A percentile compares a stretch with the other conserved stretches of the same genome.
Evolutionary conservation across 1,140 invertebrate genomes (phyloP).

Genomic region (Uloborus diversus): DNA sequence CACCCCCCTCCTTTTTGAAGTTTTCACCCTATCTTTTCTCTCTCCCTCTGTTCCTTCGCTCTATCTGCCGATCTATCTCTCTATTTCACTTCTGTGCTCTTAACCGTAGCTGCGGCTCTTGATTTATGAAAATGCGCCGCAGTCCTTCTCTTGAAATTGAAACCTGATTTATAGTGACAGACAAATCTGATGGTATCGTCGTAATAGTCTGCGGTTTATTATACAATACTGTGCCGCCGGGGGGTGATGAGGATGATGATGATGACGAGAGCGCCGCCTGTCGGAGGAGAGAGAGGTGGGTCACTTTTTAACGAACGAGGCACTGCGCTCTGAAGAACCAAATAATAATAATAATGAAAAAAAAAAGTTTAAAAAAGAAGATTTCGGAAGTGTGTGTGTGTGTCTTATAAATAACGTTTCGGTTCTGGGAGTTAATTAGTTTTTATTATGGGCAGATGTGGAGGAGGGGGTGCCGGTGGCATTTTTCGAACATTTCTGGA

Average conservation of each 20-base stretch:
- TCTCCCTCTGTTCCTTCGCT: slow-evolving; percentile 1
- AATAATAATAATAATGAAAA: background rate
- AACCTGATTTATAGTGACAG: slow-evolving; percentile 56
- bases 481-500: background rate
- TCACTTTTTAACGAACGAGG: background rate
- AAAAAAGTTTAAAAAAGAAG: background rate
- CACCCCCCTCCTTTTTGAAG: slow-evolving; percentile 19
- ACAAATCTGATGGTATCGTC: slow-evolving; percentile 56
- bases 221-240: slow-evolving; percentile 23
- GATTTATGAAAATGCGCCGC: slow-evolving; percentile 53
- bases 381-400: background rate
- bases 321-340: background rate
- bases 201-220: slow-evolving; percentile 56
- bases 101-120: slow-evolving; percentile 15
- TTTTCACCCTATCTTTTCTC: slow-evolving; percentile 54
- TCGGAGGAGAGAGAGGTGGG: background rate
- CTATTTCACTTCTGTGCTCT: slow-evolving; percentile 1
- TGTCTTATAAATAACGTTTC: slow-evolving; percentile 45
- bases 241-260: slow-evolving; percentile 8
- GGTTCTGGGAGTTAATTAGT: slow-evolving; percentile 43
- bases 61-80: slow-evolving; percentile 27
- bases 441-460: slow-evolving; percentile 28
- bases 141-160: slow-evolving; percentile 52
- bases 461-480: background rate
- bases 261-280: slow-evolving; percentile 4